These are phyloP conservation scores for Caretta caretta DNA, from an alignment of 2,113 vertebrate species.

Conservation along the genomic window DNA sequence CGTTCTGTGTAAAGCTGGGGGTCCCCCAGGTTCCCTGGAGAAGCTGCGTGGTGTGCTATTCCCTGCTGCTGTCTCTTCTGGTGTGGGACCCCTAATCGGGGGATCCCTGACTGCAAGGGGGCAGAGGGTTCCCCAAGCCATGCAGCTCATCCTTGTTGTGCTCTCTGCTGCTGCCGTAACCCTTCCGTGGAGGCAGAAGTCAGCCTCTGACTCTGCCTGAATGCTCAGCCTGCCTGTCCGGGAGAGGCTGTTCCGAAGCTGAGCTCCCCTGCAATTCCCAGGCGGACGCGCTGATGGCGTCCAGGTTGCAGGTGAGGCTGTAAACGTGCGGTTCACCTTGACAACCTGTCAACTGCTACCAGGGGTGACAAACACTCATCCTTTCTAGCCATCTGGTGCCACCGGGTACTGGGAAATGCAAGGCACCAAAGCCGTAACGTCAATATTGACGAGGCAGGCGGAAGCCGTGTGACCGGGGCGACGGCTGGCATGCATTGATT, in stretches of 20 bases:
- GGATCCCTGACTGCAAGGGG: not conserved
- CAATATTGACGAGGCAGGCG: not conserved
- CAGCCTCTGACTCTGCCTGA: not conserved
- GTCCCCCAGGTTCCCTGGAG: not conserved
- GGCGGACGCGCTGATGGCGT: too few species aligned
- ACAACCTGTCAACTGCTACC: not conserved
- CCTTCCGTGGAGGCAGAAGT: not conserved
- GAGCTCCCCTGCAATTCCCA: not conserved
- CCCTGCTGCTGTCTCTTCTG: not conserved
- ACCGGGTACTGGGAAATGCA: not conserved
- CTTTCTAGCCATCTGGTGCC: not conserved
- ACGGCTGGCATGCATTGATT: not conserved
- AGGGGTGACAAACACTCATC: too few species aligned
- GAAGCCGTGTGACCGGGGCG: not conserved
- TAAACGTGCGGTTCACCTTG: not conserved
- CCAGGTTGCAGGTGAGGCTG: not conserved
- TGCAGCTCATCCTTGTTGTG: not conserved
- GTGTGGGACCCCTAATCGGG: not conserved
- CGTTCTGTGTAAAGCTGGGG: not conserved
- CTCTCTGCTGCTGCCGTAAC: not conserved
- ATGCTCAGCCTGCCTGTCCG: not conserved
- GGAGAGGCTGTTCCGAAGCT: not conserved
- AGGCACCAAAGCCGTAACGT: not conserved
- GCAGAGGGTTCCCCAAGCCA: not conserved
- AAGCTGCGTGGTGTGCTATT: not conserved